A percentile compares a stretch with the other conserved stretches of the same genome.
phyloP scores from a whole-genome alignment of 2,113 vertebrate species.

The Clarias macrocephalus region DNA sequence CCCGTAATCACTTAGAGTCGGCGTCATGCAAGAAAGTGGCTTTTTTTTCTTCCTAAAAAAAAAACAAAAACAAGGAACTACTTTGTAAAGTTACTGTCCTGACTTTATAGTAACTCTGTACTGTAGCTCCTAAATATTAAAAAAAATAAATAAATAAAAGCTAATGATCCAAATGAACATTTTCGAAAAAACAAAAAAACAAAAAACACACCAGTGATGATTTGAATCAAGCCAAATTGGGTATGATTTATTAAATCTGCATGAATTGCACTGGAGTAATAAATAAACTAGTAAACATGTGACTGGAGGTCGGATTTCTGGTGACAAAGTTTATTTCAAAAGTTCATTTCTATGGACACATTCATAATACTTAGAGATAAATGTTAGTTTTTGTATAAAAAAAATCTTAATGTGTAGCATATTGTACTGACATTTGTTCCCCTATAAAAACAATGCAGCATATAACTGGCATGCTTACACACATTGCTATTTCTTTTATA shows the following conservation, averaged over 20 bases:
- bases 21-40: background rate
- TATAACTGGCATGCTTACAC: background rate
- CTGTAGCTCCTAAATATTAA: too few relatives aligned
- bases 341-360: background rate
- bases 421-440: background rate
- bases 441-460: background rate
- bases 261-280: background rate
- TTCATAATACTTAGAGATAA: background rate
- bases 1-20: background rate
- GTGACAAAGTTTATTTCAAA: background rate
- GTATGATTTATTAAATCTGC: background rate
- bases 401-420: background rate
- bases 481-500: background rate
- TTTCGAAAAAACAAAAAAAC: fast-evolving
- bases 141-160: too few relatives aligned
- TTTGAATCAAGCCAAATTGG: background rate
- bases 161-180: background rate
- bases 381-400: background rate
- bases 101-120: background rate
- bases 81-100: background rate
- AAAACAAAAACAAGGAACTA: background rate
- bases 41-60: background rate
- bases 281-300: background rate
- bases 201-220: background rate
- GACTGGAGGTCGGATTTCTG: background rate